Evolutionary conservation across 2,888 invertebrate genomes (phyloP), one percentile per base, ranked within the genome.

Genomic region (Timema podura): DNA sequence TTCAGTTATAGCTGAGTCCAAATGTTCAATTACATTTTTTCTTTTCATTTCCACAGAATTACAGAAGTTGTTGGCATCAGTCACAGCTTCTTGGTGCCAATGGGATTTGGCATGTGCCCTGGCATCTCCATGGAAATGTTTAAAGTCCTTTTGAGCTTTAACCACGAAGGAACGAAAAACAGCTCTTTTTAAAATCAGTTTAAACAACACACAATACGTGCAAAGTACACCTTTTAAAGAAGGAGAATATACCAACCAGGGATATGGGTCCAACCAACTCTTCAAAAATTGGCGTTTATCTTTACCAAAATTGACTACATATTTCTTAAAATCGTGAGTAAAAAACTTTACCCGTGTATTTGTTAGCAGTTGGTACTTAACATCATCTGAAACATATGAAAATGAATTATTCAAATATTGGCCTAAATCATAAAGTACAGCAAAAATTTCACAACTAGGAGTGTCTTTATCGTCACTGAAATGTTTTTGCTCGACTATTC

Each of bases 81-180:
- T 57, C 15, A 57, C 57, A 11, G 57, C 57, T 57, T 57, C 57
- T 16, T 57, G 15, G 57, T 57, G 15, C n/a, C 57, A 57, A 8
- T 5, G 57, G 13, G 57, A 57, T 57, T n/a, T 57, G 15, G n/a
- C 57, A 57, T 57, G 57, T 15, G 57, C 57, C 15, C 15, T 9
- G 10, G 57, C 57, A 57, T 57, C 57, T n/a, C 1, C 57, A 13
- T 57, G 57, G n/a, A 57, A 57, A 57, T 57, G 57, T 57, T n/a
- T 57, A 13, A 7, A 57, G 30, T 57, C 13, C 30, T 57, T 8
- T 8, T 7, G n/a, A 5, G 9, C n/a, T 57, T 57, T 57, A 16
- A 57, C 15, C 57, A 57, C 1, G 15, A 57, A 57, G 15, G 57
- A 0, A 57, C 57, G n/a, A 57, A 57, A 57, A 10, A 57, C 30